Evolutionary conservation across 35 echinoderm and acorn worm genomes (phyloP), one percentile per base, ranked within the genome.

Genomic region (Lytechinus variegatus): DNA sequence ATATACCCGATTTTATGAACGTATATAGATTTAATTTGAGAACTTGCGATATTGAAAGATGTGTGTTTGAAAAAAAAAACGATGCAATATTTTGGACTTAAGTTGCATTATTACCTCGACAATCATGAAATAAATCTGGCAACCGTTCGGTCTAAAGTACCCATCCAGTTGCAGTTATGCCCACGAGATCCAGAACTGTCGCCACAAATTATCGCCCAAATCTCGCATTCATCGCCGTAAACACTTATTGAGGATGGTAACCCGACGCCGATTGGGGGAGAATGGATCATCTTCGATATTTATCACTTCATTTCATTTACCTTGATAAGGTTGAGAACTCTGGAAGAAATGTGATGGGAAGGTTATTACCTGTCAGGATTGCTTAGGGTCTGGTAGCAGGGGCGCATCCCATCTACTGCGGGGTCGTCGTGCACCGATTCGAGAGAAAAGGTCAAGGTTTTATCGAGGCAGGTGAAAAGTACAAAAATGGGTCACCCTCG

Each of bases 161-260:
- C 66, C 19, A 24, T 79, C 66, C 66, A 79, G 66, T 79, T 24
- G 8, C 66, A 24, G 66, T 79, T 79, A 24, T 24, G 66, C 66
- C 66, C 88, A 52, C 88, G 28, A 90, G 88, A 54, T 52, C 29
- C 52, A 54, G 29, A 90, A 90, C 88, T 90, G 88, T 52, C 88
- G 88, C 52, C 88, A 90, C 88, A 90, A 52, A 54, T 54, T 90
- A 54, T 90, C 28, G 10, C 88, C 28, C 88, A 90, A 90, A 90
- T 90, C 88, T 90, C 52, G 88, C 88, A 90, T 90, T 44, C 52
- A 9, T 90, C 88, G 52, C 28, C 88, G 66, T 24, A 79, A 79
- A 79, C 66, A 79, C 66, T 79, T 19, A 24, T 79, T 79, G 21
- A n/a, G 66, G 66, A 79, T n/a, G 66, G 66, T 79, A 79, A 79